phyloP scores from a whole-genome alignment of 2,888 invertebrate genomes.

The Plemyria rubiginata region DNA sequence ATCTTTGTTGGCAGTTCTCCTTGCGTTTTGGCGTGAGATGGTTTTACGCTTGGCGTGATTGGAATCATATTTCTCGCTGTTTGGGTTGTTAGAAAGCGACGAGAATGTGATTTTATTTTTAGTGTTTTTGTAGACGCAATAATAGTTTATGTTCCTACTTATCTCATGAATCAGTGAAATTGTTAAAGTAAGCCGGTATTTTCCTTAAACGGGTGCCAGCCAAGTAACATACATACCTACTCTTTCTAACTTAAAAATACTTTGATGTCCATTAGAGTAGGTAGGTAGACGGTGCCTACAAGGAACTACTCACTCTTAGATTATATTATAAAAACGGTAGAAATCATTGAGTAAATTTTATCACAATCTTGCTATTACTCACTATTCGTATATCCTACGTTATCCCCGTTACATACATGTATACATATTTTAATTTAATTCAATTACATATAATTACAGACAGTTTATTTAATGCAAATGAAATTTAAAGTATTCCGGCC shows the following conservation, averaged over 20 bases:
- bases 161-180: conserved; percentile 3
- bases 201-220: not conserved
- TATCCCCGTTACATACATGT: conserved; percentile 41
- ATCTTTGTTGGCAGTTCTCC: conserved; percentile 42
- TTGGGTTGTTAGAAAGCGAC: conserved; percentile 9
- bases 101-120: conserved; percentile 12
- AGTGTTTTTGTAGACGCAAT: conserved; percentile 8
- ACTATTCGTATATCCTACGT: conserved; percentile 25
- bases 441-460: conserved; percentile 43
- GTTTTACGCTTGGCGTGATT: conserved; percentile 26
- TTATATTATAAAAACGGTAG: too few species aligned
- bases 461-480: conserved; percentile 56
- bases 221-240: not conserved
- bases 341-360: not conserved
- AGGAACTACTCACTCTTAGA: too few species aligned
- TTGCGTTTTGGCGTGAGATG: conserved; percentile 33
- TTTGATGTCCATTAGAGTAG: not conserved
- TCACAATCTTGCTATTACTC: conserved; percentile 16
- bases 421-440: conserved; percentile 31
- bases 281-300: not conserved
- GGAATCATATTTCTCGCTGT: conserved; percentile 28
- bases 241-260: not conserved
- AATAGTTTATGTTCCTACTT: conserved; percentile 7
- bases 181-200: not conserved
- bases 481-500: conserved; percentile 28